phyloP scores from a whole-genome alignment of 2,888 invertebrate species.

The Steinernema carpocapsae region DNA sequence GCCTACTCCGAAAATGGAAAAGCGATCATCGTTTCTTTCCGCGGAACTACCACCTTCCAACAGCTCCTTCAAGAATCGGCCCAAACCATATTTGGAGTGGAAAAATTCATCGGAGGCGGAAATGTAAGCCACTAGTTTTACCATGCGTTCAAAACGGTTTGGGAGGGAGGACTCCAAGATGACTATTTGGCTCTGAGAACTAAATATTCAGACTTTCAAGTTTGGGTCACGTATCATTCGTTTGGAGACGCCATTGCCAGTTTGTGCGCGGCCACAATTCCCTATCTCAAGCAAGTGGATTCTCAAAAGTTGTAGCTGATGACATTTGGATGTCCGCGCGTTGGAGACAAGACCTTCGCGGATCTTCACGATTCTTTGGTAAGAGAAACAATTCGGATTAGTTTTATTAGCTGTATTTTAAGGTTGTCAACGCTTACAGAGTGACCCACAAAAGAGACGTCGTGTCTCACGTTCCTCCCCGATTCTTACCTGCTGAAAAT shows the following conservation, averaged over 20 bases:
- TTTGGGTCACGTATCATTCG: constrained; percentile 58
- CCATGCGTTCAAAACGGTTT: constrained; percentile 52
- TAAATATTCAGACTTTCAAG: not conserved
- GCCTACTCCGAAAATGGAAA: constrained; percentile 48
- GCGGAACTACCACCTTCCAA: constrained; percentile 50
- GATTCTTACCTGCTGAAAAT: constrained; percentile 37
- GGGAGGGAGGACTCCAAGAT: constrained; percentile 56
- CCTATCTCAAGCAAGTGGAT: constrained; percentile 43
- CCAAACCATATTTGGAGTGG: constrained; percentile 45
- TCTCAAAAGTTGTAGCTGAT: constrained; percentile 46
- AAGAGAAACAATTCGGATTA: not conserved
- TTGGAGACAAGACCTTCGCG: constrained; percentile 54
- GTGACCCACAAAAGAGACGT: constrained; percentile 55
- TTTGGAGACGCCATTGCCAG: constrained; percentile 55
- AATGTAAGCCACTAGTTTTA: constrained; percentile 56
- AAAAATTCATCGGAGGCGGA: constrained; percentile 54
- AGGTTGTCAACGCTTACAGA: constrained; percentile 49
- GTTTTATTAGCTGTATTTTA: constrained; percentile 15
- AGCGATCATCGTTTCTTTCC: constrained; percentile 52
- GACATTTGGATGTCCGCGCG: constrained; percentile 63
- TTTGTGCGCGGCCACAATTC: constrained; percentile 53
- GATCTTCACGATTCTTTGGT: constrained; percentile 50
- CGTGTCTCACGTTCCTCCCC: constrained; percentile 57
- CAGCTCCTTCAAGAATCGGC: constrained; percentile 52
- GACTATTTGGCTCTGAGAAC: constrained; percentile 46